Base-by-base conservation (phyloP, 1,140 invertebrate genomes). In the Archivesica marissinica region DNA sequence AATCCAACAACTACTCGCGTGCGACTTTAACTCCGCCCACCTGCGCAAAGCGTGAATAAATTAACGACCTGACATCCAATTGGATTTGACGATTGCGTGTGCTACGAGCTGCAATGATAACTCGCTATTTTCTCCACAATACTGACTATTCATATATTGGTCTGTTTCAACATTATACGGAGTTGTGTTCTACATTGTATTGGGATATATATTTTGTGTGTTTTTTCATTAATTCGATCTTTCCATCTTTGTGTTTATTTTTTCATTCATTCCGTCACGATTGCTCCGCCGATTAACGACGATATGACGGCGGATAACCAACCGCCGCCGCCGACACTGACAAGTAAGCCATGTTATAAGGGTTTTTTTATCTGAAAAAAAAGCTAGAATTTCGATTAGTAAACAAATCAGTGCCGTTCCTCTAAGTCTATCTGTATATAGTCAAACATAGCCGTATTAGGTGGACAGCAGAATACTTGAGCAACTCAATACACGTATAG, bases 221-320 rank as follows among this genome's bases (percentile, higher is more conserved):
- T 35, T 56, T 61, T 61, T 77, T 41, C 25, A 35, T 41, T 72
- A 35, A 6, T 17, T 80, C 25, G 77, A 38, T 50, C 33, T 81
- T 38, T 80, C 47, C 30, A 33, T 80, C 41, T 47, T 44, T 70
- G 13, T 59, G n/a, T 76, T n/a, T 39, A 28, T 56, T 52, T 23
- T 11, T 28, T 64, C 38, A n/a, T 35, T 35, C 59, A 35, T 64
- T 64, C 59, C n/a, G 74, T 33, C 80, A 83, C 50, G 54, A 75
- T 83, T 64, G 80, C 70, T 20, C 80, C 70, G 7, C 68, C 68
- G 7, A 75, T 83, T 33, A 75, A 68, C 50, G 80, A 83, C 80
- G 80, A 59, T 38, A 83, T 83, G 80, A 83, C 80, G 80, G 80
- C 80, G 80, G 80, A 83, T 83, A 56, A 66, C 17, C 80, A 83